phyloP scores from a whole-genome alignment of 2,888 invertebrate species.

The Panorpa germanica region DNA sequence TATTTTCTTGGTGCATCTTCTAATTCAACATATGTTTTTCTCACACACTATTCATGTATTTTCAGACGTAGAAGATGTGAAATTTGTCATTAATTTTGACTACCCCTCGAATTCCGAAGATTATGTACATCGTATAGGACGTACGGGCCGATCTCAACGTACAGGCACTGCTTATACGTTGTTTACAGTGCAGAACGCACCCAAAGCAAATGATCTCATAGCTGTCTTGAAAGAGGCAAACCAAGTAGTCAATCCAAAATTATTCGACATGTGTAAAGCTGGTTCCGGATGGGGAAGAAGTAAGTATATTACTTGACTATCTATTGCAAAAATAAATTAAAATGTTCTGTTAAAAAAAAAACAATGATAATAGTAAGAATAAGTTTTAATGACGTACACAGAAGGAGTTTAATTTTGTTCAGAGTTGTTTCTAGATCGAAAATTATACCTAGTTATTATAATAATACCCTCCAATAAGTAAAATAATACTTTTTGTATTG shows the following conservation, averaged over 20 bases:
- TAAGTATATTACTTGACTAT: no score
- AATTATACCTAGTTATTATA: no score
- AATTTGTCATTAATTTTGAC: constrained; percentile 98
- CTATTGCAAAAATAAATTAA: constrained; percentile 1
- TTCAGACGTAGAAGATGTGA: constrained; percentile 95
- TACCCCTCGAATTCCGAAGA: constrained; percentile 95
- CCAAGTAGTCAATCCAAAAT: constrained; percentile 80
- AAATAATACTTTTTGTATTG: no score
- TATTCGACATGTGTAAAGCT: constrained; percentile 48
- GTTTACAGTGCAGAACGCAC: constrained; percentile 78
- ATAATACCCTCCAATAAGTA: no score
- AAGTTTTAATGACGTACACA: no score
- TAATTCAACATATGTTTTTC: no score
- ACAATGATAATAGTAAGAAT: no score
- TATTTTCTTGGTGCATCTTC: no score
- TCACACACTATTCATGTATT: constrained; percentile 12
- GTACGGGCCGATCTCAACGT: constrained; percentile 83
- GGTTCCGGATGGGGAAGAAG: constrained; percentile 18
- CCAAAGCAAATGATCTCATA: constrained; percentile 82
- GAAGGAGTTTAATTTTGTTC: no score
- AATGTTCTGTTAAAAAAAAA: no score
- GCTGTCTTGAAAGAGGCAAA: constrained; percentile 86
- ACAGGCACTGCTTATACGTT: constrained; percentile 94
- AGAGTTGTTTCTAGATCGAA: no score
- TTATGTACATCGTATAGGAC: constrained; percentile 84